Evolutionary conservation across 2,888 invertebrate genomes (phyloP), one percentile per base, ranked within the genome.

Genomic region (Camptogramma bilineatum): DNA sequence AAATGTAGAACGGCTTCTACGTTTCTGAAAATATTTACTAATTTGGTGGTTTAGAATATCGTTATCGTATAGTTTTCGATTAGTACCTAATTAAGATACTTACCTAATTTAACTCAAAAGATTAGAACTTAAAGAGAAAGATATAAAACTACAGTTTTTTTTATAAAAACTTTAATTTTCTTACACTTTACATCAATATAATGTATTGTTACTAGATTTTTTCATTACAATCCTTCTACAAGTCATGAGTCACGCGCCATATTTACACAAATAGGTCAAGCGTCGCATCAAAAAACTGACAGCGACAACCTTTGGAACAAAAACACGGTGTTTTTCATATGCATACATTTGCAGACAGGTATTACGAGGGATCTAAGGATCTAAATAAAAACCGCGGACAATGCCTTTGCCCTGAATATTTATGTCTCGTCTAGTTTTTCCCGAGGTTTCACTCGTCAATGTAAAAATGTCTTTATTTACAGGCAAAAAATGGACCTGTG

Each of bases 321-420:
- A 72, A 76, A 73, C 56, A 66, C 65, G 69, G 47, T 70, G 62
- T 68, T 70, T n/a, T 64, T 71, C 68, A 75, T 71, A 74, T 76
- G 77, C 76, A 75, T 78, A 75, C 76, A 78, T 80, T 79, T 76
- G 75, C 79, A 77, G 79, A 74, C 73, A 73, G 73, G 71, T 72
- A 75, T 78, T 75, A 80, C 71, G 69, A 70, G 75, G 72, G 75
- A 74, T 76, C 73, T 75, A 67, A 70, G 70, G 71, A 74, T 75
- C 64, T 69, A 75, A 80, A 80, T 81, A 81, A 81, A 79, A 80
- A 75, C 74, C 73, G 74, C 69, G 74, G 73, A 80, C 78, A 79
- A 74, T 75, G 67, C 75, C 68, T 67, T 66, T 48, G 66, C 62
- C 53, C 55, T 66, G 68, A 68, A 73, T 71, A 72, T 74, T 72